A percentile compares a stretch with the other conserved stretches of the same genome.
phyloP scores from a whole-genome alignment of 1,140 invertebrate species.

The Macrocentrus cingulum region DNA sequence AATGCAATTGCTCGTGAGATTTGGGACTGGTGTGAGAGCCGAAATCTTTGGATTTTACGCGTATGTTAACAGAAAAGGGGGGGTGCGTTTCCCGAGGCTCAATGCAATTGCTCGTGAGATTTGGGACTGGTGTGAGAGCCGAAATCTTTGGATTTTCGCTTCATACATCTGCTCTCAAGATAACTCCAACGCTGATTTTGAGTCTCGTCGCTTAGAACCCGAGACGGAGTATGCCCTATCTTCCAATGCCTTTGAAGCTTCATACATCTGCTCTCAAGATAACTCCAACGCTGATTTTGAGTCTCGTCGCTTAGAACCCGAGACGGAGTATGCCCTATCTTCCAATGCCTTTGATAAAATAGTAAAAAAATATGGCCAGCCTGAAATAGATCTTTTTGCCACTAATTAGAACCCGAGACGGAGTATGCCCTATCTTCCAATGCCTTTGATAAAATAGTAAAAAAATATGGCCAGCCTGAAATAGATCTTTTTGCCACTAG shows the following conservation, averaged over 20 bases:
- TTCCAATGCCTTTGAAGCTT: too few species aligned
- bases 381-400: constrained; percentile 34
- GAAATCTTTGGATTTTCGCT: too few species aligned
- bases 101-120: too few species aligned
- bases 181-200: too few species aligned
- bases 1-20: constrained; percentile 22
- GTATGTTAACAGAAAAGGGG: too few species aligned
- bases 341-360: constrained; percentile 28
- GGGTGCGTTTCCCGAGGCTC: too few species aligned
- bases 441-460: constrained; percentile 28
- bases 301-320: constrained; percentile 19
- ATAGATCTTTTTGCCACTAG: constrained; percentile 35
- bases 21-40: constrained; percentile 23
- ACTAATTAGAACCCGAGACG: constrained; percentile 22
- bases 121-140: too few species aligned
- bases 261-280: constrained; percentile 24
- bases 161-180: too few species aligned
- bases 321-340: constrained; percentile 25
- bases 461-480: constrained; percentile 29
- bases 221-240: too few species aligned
- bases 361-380: constrained; percentile 22
- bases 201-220: too few species aligned
- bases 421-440: constrained; percentile 19
- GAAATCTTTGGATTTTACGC: constrained; percentile 23
- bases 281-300: constrained; percentile 23